Evolutionary conservation across 2,888 invertebrate genomes (phyloP).

Genomic region (Erebia palarica): DNA sequence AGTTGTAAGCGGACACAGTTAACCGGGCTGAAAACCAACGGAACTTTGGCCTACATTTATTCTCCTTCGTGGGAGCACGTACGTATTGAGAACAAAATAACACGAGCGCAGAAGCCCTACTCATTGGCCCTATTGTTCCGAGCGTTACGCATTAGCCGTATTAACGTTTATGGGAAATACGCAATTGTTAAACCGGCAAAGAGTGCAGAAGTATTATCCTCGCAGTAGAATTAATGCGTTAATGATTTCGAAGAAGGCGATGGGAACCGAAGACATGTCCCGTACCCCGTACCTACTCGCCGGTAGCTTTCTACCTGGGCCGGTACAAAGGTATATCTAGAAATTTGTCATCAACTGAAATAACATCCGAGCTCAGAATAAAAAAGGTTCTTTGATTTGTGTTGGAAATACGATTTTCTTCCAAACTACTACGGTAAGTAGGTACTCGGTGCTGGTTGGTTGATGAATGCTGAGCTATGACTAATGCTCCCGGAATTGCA

Average conservation of each 20-base stretch:
- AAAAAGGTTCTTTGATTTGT: no score
- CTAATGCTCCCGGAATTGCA: conserved; percentile 28
- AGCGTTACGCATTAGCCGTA: not conserved
- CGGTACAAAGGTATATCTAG: not conserved
- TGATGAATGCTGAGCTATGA: conserved; percentile 11
- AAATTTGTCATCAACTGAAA: no score
- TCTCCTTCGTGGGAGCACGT: not conserved
- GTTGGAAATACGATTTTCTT: no score
- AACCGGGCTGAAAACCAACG: not conserved
- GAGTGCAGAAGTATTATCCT: conserved; percentile 1
- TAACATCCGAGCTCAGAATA: no score
- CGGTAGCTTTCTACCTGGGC: not conserved
- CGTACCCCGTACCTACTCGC: not conserved
- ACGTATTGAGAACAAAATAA: not conserved
- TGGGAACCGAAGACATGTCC: conserved; percentile 23
- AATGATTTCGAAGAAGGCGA: conserved; percentile 33
- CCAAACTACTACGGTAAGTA: no score
- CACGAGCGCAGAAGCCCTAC: not conserved
- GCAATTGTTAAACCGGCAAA: conserved; percentile 18
- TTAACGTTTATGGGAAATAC: conserved; percentile 10
- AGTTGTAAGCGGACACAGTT: not conserved
- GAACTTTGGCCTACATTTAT: not conserved
- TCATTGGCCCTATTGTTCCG: not conserved
- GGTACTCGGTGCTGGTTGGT: no score
- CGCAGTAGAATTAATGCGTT: conserved; percentile 14